Conservation (phyloP, 1,140 invertebrate genomes). For the Trichonephila inaurata region DNA sequence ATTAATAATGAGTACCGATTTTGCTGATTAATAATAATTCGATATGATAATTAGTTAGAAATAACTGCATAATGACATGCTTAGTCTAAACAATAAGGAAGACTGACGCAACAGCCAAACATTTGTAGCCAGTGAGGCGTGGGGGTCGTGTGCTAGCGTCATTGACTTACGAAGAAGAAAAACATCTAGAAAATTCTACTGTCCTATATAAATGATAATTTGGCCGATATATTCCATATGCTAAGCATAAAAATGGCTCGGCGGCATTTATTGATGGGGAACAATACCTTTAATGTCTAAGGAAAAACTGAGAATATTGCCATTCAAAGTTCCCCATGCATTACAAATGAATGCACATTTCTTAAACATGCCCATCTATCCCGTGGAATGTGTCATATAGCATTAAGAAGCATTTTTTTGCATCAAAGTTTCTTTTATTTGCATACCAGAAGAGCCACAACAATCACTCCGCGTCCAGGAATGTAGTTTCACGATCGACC, state of each 20-base stretch:
- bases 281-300: not conserved
- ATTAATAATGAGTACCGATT: too few species aligned
- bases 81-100: too few species aligned
- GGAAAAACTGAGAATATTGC: not conserved
- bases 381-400: not conserved
- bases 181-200: not conserved
- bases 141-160: not conserved
- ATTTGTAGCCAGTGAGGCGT: too few species aligned
- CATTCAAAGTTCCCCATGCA: not conserved
- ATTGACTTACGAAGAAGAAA: too few species aligned
- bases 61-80: too few species aligned
- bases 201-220: slow-evolving; percentile 14
- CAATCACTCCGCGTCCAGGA: not conserved
- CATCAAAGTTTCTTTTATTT: slow-evolving; percentile 39
- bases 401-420: not conserved
- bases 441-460: not conserved
- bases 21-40: too few species aligned
- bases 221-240: not conserved
- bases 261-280: not conserved
- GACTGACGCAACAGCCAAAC: too few species aligned
- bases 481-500: slow-evolving; percentile 5
- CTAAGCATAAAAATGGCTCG: not conserved
- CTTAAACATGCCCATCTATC: not conserved
- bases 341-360: slow-evolving; percentile 7
- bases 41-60: too few species aligned